These are phyloP conservation scores for Pteruthius melanotis DNA, from an alignment of 2,113 vertebrate genomes.

Conservation along the genomic window DNA sequence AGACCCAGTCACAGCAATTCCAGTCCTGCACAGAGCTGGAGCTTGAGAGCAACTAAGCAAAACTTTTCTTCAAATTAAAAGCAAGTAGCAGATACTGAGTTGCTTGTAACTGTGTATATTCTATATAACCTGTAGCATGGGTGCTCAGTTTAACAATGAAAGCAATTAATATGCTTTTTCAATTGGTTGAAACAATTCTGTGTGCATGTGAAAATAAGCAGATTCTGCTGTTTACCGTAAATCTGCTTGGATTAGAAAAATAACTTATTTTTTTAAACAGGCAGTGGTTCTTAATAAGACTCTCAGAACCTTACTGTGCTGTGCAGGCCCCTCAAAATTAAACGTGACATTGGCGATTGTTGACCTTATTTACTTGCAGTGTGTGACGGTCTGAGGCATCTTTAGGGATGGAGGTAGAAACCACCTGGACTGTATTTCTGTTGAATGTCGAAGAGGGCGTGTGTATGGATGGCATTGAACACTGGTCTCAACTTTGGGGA, in stretches of 20 bases:
- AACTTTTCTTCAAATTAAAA: neutral
- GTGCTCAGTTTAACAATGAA: neutral
- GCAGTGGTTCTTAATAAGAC: neutral
- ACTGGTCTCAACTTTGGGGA: fast-evolving
- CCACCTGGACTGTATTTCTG: neutral
- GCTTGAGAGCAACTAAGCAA: neutral
- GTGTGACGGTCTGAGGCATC: fast-evolving
- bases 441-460: fast-evolving
- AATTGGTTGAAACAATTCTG: neutral
- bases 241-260: neutral
- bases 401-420: neutral
- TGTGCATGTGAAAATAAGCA: neutral
- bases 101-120: fast-evolving
- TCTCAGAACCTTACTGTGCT: neutral
- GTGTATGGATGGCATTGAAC: neutral
- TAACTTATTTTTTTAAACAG: neutral
- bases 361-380: neutral
- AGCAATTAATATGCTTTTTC: neutral
- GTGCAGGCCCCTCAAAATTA: neutral
- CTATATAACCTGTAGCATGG: no score
- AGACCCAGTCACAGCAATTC: neutral
- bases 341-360: neutral
- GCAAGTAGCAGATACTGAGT: neutral
- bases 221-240: neutral
- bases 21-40: neutral